Percentiles rank a stretch among this genome's conserved stretches.
phyloP scores from a whole-genome alignment of 2,797 vertebrate genomes.

The Buceros bicornis region DNA sequence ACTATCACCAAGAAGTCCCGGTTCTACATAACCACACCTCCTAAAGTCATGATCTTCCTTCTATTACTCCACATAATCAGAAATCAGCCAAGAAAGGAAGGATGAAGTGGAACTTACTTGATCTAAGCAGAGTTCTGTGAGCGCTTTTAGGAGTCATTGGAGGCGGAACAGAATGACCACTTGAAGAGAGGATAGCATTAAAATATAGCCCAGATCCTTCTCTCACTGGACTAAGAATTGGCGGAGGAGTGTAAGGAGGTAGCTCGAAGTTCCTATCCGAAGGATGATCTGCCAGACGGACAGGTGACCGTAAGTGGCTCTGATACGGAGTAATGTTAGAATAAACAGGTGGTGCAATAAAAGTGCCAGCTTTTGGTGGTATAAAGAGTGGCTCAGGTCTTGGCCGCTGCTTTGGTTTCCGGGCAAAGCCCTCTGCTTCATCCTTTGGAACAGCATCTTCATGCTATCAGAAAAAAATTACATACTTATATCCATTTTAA shows the following conservation, averaged over 20 bases:
- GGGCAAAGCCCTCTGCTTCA: slow-evolving; percentile 78
- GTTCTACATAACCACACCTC: not conserved
- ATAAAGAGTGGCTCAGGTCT: slow-evolving; percentile 97
- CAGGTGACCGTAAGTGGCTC: slow-evolving; percentile 96
- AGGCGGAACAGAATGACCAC: slow-evolving; percentile 85
- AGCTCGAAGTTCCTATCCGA: slow-evolving; percentile 86
- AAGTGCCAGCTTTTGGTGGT: slow-evolving; percentile 92
- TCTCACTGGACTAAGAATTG: slow-evolving; percentile 97
- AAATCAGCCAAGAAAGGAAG: not conserved
- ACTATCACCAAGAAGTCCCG: not conserved
- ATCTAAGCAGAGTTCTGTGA: slow-evolving; percentile 92
- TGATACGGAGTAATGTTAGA: slow-evolving; percentile 94
- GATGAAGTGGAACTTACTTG: slow-evolving; percentile 86
- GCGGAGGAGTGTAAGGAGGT: slow-evolving; percentile 96
- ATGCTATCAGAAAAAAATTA: slow-evolving; percentile 51
- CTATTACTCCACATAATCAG: not conserved
- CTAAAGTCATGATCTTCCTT: not conserved
- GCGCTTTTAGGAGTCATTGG: slow-evolving; percentile 94
- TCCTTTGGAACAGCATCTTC: slow-evolving; percentile 76
- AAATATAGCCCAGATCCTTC: slow-evolving; percentile 98
- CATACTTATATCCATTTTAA: not conserved
- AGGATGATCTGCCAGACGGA: slow-evolving; percentile 90
- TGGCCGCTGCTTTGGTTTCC: slow-evolving; percentile 92
- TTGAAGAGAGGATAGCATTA: slow-evolving; percentile 92
- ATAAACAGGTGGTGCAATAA: slow-evolving; percentile 92